Percentiles rank a stretch among this genome's conserved stretches.
These are phyloP conservation scores for Diglossa cyanea DNA, from an alignment of 2,797 vertebrate species.

Conservation along the genomic window DNA sequence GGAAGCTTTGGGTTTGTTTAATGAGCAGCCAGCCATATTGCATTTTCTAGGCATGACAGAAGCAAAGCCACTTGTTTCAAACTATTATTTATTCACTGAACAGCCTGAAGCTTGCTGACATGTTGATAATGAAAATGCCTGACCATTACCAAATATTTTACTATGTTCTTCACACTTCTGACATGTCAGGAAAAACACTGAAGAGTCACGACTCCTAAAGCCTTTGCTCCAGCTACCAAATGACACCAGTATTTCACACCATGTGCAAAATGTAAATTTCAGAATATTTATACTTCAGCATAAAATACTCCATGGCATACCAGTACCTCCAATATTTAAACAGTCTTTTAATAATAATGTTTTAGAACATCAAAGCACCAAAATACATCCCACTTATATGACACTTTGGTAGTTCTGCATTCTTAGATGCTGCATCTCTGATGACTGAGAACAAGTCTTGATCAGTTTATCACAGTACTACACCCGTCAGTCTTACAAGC, in stretches of 20 bases:
- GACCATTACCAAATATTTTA: constrained; percentile 32
- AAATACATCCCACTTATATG: not conserved
- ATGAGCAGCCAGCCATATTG: constrained; percentile 64
- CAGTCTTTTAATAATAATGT: not conserved
- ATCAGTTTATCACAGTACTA: not conserved
- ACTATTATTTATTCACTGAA: constrained; percentile 13
- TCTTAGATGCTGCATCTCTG: not conserved
- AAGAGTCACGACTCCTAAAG: not conserved
- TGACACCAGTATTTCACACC: not conserved
- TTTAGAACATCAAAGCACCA: not conserved
- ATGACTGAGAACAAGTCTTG: not conserved
- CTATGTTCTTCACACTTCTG: not conserved
- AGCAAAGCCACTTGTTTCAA: constrained; percentile 62
- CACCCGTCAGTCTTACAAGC: not conserved
- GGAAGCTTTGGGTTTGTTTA: constrained; percentile 49
- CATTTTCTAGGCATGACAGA: constrained; percentile 38
- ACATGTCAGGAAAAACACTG: not conserved
- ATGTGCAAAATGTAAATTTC: not conserved
- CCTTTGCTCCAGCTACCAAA: not conserved
- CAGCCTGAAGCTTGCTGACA: constrained; percentile 16
- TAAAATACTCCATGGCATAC: not conserved
- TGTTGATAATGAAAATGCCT: not conserved
- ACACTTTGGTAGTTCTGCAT: not conserved
- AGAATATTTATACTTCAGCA: not conserved
- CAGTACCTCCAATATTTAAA: not conserved